Evolutionary conservation across 2,888 invertebrate species (phyloP).

Genomic region (Drosophila fulvimacula): DNA sequence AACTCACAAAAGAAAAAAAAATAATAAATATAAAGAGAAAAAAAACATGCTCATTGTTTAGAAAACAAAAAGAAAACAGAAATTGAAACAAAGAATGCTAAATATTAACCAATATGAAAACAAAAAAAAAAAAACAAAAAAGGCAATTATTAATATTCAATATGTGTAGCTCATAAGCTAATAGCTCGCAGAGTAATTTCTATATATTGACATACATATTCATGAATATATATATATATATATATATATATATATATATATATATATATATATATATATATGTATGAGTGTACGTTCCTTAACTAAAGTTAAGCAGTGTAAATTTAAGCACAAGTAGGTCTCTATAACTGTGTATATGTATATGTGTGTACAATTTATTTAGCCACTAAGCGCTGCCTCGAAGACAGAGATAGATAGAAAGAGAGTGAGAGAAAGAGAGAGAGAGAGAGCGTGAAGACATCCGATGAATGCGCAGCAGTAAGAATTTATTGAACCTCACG

Average conservation of each 20-base stretch:
- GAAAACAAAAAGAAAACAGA: slow-evolving; percentile 63
- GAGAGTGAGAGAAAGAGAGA: background rate
- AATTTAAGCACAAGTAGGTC: slow-evolving; percentile 28
- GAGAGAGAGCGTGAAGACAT: slow-evolving; percentile 14
- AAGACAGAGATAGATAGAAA: background rate
- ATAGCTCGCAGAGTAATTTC: slow-evolving; percentile 44
- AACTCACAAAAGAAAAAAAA: slow-evolving; percentile 2
- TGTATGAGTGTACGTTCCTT: slow-evolving; percentile 37
- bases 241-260: background rate
- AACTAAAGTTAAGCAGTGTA: slow-evolving; percentile 40
- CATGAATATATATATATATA: background rate
- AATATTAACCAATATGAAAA: slow-evolving; percentile 35
- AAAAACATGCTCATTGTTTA: slow-evolving; percentile 68
- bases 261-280: slow-evolving; percentile 12
- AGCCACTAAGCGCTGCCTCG: slow-evolving; percentile 30
- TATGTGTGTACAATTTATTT: slow-evolving; percentile 12
- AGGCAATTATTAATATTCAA: slow-evolving; percentile 75
- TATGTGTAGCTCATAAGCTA: slow-evolving; percentile 56
- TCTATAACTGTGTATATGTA: slow-evolving; percentile 31
- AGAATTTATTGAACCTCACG: slow-evolving; percentile 30
- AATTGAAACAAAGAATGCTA: slow-evolving; percentile 8
- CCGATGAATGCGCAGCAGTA: slow-evolving; percentile 23
- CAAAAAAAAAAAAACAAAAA: too few relatives aligned
- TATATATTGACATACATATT: background rate
- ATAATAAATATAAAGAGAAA: too few relatives aligned